Evolutionary conservation across 2,113 vertebrate genomes (phyloP), one percentile per base, ranked within the genome.

Genomic region (Zootoca vivipara): DNA sequence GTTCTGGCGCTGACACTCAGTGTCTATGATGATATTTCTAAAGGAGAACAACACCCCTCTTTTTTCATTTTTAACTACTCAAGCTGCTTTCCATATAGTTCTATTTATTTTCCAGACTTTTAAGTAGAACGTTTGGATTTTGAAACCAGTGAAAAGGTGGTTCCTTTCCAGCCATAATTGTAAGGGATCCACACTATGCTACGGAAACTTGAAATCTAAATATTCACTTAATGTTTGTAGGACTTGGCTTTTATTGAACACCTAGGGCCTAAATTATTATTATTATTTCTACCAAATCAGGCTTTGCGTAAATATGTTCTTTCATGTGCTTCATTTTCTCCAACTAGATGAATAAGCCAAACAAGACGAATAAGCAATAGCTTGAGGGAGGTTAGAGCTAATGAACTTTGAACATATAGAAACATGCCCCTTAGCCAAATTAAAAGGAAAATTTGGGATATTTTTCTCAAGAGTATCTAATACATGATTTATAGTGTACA

Each of bases 21-120:
- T 38, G 24, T 8, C 28, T n/a, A n/a, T 62, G 84, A 46, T 22
- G 38, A 78, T 85, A 30, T 87, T 58, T 84, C 30, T 69, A 83
- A 90, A 91, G 3, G 67, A 69, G 67, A 24, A 12, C 26, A 87
- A 91, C 88, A 58, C 33, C 72, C 7, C 87, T 5, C 4, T 90
- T 3, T 56, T 7, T 89, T 4, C 73, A 85, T 26, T 89, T n/a
- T 30, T 65, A 56, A 22, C 0, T 88, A 85, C 69, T 89, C 30
- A 70, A 87, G 64, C 0, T 89, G 20, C 5, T 30, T 89, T 92
- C 85, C 89, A 15, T 89, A 78, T 58, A 78, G 26, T 0, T 83
- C 7, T 16, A 38, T 52, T 85, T 92, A 84, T 92, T 94, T 92
- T 83, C 42, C 85, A 87, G 72, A 80, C 73, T 91, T 15, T 88